Conservation (phyloP, 2,888 invertebrate species). For the Chrysotoxum bicinctum region DNA sequence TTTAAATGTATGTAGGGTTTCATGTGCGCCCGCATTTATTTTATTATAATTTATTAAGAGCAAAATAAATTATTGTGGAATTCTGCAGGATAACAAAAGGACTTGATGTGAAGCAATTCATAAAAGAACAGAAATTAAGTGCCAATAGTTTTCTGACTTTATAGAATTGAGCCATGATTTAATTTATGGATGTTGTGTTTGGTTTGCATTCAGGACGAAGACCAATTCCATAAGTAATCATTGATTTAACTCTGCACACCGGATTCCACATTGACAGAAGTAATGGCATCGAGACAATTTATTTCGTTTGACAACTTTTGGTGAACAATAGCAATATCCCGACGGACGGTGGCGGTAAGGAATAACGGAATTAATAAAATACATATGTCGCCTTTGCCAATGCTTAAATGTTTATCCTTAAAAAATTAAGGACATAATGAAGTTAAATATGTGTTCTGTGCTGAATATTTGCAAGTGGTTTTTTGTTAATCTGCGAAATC, state of each 20-base stretch:
- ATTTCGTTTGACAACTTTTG: background rate
- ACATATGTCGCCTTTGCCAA: no score
- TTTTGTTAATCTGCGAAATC: no score
- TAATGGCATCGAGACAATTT: background rate
- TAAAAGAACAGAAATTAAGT: background rate
- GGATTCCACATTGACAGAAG: background rate
- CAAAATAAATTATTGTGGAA: constrained; percentile 4
- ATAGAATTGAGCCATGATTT: background rate
- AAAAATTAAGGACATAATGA: no score
- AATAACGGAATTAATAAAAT: no score
- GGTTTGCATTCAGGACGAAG: background rate
- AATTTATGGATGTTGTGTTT: background rate
- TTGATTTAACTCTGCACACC: background rate
- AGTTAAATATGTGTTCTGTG: no score
- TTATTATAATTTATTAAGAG: background rate
- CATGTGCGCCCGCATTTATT: background rate
- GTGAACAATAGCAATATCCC: no score
- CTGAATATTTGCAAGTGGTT: no score
- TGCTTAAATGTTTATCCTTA: no score
- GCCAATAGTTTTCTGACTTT: background rate
- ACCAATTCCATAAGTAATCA: background rate
- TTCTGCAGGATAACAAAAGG: background rate
- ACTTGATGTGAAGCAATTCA: background rate
- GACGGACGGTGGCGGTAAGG: no score
- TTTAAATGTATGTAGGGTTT: background rate